Evolutionary conservation across 1,140 invertebrate species (phyloP).

Genomic region (Pseudomyrmex dendroicus): DNA sequence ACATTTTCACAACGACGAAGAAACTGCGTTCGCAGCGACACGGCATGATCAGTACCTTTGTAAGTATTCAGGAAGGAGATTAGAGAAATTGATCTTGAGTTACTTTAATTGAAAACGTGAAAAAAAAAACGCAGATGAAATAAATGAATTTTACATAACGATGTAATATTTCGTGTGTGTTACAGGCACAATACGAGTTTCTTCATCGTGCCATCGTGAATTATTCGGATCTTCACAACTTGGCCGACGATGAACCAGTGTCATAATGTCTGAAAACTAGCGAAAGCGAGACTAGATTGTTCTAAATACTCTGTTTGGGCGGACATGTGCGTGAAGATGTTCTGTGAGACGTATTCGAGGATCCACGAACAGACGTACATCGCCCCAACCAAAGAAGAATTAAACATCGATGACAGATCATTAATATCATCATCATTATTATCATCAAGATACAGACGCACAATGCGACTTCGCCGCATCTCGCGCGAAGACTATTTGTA

Average conservation of each 20-base stretch:
- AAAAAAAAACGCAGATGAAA: neutral
- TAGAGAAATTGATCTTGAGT: too few relatives aligned
- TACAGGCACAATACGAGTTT: slow-evolving; percentile 96
- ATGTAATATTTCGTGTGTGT: slow-evolving; percentile 67
- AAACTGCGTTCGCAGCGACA: slow-evolving; percentile 94
- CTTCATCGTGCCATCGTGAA: slow-evolving; percentile 95
- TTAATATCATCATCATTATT: slow-evolving; percentile 6
- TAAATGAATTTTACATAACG: neutral
- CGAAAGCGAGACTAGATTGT: slow-evolving; percentile 29
- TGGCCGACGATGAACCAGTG: slow-evolving; percentile 85
- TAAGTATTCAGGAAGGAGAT: slow-evolving; percentile 82
- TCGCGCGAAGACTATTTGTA: slow-evolving; percentile 38
- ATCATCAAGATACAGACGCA: neutral
- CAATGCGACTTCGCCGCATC: neutral
- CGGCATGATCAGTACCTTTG: slow-evolving; percentile 93
- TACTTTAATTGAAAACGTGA: too few relatives aligned
- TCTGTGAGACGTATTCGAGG: slow-evolving; percentile 52
- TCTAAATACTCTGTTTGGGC: slow-evolving; percentile 49
- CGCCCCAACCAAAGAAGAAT: slow-evolving; percentile 71
- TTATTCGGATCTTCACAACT: slow-evolving; percentile 94
- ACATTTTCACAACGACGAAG: slow-evolving; percentile 93
- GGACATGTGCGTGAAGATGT: slow-evolving; percentile 52
- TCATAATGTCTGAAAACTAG: slow-evolving; percentile 76
- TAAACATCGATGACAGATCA: slow-evolving; percentile 43
- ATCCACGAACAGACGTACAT: slow-evolving; percentile 60